These are phyloP conservation scores for Leptinotarsa texana DNA, from an alignment of 1,140 invertebrate species.

Conservation along the genomic window DNA sequence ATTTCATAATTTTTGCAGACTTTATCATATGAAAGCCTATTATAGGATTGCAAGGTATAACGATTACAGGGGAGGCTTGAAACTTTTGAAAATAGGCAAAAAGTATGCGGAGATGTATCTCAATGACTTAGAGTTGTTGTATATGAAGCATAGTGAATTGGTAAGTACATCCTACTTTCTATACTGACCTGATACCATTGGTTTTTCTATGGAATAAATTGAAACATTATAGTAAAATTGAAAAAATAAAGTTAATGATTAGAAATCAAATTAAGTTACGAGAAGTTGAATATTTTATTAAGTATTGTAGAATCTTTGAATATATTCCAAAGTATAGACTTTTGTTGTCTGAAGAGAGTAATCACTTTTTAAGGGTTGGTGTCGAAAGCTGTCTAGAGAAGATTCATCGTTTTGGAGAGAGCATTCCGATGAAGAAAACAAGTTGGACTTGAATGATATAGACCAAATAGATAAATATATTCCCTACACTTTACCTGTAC, in stretches of 20 bases:
- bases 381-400: slow-evolving; percentile 38
- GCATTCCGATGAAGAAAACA: slow-evolving; percentile 41
- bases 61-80: slow-evolving; percentile 45
- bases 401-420: slow-evolving; percentile 45
- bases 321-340: no score
- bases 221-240: no score
- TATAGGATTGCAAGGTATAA: slow-evolving; percentile 51
- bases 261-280: no score
- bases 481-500: slow-evolving; percentile 33
- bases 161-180: slow-evolving; percentile 23
- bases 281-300: no score
- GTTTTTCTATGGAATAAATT: no score
- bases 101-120: slow-evolving; percentile 32
- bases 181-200: no score
- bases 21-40: slow-evolving; percentile 55
- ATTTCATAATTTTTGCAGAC: slow-evolving; percentile 40
- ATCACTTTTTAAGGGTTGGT: slow-evolving; percentile 44
- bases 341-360: no score
- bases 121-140: slow-evolving; percentile 43
- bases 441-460: slow-evolving; percentile 36
- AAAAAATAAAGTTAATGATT: no score
- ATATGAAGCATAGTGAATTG: slow-evolving; percentile 43
- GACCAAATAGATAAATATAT: slow-evolving; percentile 33
- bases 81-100: slow-evolving; percentile 38
- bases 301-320: no score